phyloP scores from a whole-genome alignment of 2,113 vertebrate genomes.

The Paracanthobrama guichenoti region DNA sequence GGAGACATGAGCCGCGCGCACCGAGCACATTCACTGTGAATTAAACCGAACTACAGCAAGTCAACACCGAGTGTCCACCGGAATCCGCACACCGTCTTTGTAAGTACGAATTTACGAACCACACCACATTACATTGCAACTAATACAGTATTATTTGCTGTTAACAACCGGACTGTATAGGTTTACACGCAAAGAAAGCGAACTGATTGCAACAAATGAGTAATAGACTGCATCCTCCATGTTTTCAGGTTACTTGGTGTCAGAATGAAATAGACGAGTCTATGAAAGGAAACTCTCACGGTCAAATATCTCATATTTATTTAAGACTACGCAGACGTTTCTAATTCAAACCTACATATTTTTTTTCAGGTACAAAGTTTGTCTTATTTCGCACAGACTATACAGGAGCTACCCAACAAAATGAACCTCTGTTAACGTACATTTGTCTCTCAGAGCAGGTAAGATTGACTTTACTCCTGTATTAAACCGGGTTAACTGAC shows the following conservation, averaged over 20 bases:
- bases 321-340: neutral
- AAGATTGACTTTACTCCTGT: neutral
- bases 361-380: slow-evolving; percentile 23
- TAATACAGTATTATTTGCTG: neutral
- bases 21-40: slow-evolving; percentile 27
- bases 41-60: slow-evolving; percentile 24
- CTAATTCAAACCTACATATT: neutral
- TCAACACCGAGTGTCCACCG: neutral
- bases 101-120: slow-evolving; percentile 29
- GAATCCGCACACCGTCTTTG: slow-evolving; percentile 24
- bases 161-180: neutral
- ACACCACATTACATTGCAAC: neutral
- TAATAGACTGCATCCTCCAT: slow-evolving; percentile 30
- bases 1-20: slow-evolving; percentile 16
- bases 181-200: neutral
- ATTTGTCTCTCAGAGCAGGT: slow-evolving; percentile 38
- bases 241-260: slow-evolving; percentile 18
- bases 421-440: slow-evolving; percentile 43
- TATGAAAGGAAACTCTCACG: neutral
- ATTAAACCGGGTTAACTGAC: neutral
- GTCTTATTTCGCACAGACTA: neutral
- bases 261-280: slow-evolving; percentile 11
- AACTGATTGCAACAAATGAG: neutral
- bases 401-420: slow-evolving; percentile 1
- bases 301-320: neutral